Evolutionary conservation across 2,113 vertebrate species (phyloP).

Genomic region (Ceyx cyanopectus): DNA sequence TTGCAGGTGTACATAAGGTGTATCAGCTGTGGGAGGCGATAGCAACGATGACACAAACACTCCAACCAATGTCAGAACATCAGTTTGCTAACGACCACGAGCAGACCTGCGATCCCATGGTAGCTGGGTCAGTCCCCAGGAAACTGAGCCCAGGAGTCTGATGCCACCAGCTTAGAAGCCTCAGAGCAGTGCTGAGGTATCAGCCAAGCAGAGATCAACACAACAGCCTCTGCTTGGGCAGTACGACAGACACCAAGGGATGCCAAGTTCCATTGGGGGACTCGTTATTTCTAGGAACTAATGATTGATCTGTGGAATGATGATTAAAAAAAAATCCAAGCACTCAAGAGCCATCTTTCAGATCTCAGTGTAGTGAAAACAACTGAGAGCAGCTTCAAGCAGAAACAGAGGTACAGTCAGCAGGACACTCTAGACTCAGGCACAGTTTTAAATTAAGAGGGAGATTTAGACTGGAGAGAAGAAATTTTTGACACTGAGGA

Average conservation of each 20-base stretch:
- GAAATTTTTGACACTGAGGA: neutral
- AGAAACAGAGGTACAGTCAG: neutral
- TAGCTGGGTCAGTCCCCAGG: neutral
- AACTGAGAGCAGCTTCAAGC: neutral
- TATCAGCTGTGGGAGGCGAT: neutral
- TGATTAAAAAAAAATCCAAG: neutral
- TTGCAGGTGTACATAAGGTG: neutral
- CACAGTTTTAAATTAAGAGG: neutral
- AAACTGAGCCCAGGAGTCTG: neutral
- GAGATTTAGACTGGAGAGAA: neutral
- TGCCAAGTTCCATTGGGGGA: neutral
- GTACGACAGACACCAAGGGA: neutral
- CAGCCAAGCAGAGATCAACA: neutral
- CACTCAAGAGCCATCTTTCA: too few relatives aligned
- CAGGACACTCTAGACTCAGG: neutral
- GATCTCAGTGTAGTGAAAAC: neutral
- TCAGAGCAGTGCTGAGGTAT: neutral
- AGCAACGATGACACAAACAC: neutral
- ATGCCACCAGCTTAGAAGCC: neutral
- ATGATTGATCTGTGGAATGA: neutral
- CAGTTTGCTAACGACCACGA: neutral
- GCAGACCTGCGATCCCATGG: rapidly evolving
- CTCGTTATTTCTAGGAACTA: neutral
- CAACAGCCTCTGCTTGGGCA: neutral
- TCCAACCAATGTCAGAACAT: neutral